phyloP scores from a whole-genome alignment of 1,140 invertebrate genomes.

The Solenopsis fugax region DNA sequence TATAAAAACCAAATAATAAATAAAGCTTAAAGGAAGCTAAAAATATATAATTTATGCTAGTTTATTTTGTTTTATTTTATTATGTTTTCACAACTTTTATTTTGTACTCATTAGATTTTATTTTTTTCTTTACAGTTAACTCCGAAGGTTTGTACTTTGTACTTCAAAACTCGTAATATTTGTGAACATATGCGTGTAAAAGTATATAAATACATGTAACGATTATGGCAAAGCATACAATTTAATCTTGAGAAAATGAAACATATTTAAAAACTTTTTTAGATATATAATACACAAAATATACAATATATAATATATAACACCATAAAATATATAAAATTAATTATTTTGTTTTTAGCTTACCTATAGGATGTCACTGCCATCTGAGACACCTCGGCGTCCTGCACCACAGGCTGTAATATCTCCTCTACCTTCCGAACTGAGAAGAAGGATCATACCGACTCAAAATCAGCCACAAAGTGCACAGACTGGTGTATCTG shows the following conservation, averaged over 20 bases:
- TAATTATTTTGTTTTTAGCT: conserved; percentile 72
- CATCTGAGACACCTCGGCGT: conserved; percentile 79
- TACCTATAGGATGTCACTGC: conserved; percentile 51
- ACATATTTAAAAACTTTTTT: background rate
- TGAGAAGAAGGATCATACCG: conserved; percentile 81
- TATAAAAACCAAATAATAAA: conserved; percentile 5
- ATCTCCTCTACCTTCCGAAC: conserved; percentile 69
- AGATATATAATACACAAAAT: background rate
- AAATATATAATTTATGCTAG: conserved; percentile 22
- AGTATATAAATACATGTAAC: background rate
- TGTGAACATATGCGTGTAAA: background rate
- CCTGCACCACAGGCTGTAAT: conserved; percentile 71
- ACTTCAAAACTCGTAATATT: background rate
- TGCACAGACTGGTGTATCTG: conserved; percentile 65
- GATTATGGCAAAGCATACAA: background rate
- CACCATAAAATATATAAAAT: conserved; percentile 15
- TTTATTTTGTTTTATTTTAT: background rate
- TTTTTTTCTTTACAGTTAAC: conserved; percentile 75
- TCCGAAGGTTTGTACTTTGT: conserved; percentile 72
- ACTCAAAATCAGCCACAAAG: conserved; percentile 74
- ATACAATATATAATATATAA: too few species aligned
- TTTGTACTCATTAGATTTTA: conserved; percentile 37
- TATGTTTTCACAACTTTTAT: conserved; percentile 6
- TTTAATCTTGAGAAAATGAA: conserved; percentile 2
- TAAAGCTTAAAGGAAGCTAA: conserved; percentile 20